Base-by-base conservation (phyloP, 2,888 invertebrate genomes). In the Mayetiola destructor region DNA sequence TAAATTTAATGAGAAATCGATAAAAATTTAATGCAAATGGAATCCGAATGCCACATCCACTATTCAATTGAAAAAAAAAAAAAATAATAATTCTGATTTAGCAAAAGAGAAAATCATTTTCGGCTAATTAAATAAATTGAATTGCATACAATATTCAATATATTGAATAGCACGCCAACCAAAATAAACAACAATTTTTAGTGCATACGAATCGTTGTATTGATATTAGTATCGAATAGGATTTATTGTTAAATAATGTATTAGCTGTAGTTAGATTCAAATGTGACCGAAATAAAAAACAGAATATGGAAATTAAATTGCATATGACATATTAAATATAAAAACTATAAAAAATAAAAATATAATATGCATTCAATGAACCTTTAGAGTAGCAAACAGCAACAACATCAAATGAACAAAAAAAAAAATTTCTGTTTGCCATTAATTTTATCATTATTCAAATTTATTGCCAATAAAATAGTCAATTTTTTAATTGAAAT, bases 401-500 rank as follows among this genome's bases (percentile, higher is more conserved):
- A 39, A 39, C 36, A 36, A 8, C 16, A n/a, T 36, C 14, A 36
- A 36, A 36, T 36, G 5, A 12, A 36, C 36, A 36, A 12, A 36
- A 16, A n/a, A 36, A 36, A 36, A 36, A n/a, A 36, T 36, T 8
- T 36, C n/a, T 36, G 36, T 12, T n/a, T 8, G 36, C 12, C 4
- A 36, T 8, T 36, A 36, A 36, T 36, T 36, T 10, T 9, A 32
- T 9, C 10, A 6, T 9, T 10, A 32, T 9, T 32, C 10, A 10
- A 32, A 9, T 32, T 48, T 48, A 48, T 48, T 48, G 48, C 48
- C 48, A 48, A 48, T 48, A 48, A 48, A 48, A 48, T 27, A 48
- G 48, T 48, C 48, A 27, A 27, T 27, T 48, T 48, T 48, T 48
- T 48, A 48, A 48, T 48, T 48, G 48, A 48, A 48, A n/a, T n/a